phyloP scores from a whole-genome alignment of 2,888 invertebrate species.

The Drosophila flavopinicola region DNA sequence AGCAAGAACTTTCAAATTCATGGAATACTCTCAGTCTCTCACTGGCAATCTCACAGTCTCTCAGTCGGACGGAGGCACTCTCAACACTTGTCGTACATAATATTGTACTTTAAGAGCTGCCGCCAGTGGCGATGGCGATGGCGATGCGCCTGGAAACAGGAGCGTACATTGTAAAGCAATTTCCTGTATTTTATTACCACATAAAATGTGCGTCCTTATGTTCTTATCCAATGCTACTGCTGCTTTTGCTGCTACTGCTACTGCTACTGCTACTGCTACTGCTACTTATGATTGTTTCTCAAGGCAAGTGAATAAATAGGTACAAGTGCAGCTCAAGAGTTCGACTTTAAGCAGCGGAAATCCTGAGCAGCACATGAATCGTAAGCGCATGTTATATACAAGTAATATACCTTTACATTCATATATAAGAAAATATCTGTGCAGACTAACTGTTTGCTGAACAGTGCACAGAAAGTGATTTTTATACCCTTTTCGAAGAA shows the following conservation, averaged over 20 bases:
- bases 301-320: constrained; percentile 41
- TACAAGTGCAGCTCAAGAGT: constrained; percentile 30
- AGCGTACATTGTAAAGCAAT: constrained; percentile 73
- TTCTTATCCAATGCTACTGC: constrained; percentile 10
- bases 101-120: constrained; percentile 65
- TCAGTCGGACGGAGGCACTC: constrained; percentile 28
- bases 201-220: constrained; percentile 56
- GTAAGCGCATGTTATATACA: background rate
- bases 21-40: constrained; percentile 39
- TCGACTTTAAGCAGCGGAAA: constrained; percentile 46
- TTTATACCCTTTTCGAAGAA: no score
- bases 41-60: constrained; percentile 8
- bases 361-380: constrained; percentile 30
- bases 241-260: constrained; percentile 14
- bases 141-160: constrained; percentile 32
- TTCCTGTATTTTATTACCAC: constrained; percentile 73
- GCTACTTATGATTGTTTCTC: constrained; percentile 49
- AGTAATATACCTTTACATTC: background rate
- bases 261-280: constrained; percentile 11
- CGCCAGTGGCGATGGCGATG: constrained; percentile 36
- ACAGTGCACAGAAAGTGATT: no score
- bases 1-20: constrained; percentile 61
- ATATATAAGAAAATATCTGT: background rate
- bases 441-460: no score
- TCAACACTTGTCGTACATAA: constrained; percentile 69